A percentile compares a stretch with the other conserved stretches of the same genome.
Conservation (phyloP, 2,888 invertebrate genomes). For the Drosophila buzzatii region DNA sequence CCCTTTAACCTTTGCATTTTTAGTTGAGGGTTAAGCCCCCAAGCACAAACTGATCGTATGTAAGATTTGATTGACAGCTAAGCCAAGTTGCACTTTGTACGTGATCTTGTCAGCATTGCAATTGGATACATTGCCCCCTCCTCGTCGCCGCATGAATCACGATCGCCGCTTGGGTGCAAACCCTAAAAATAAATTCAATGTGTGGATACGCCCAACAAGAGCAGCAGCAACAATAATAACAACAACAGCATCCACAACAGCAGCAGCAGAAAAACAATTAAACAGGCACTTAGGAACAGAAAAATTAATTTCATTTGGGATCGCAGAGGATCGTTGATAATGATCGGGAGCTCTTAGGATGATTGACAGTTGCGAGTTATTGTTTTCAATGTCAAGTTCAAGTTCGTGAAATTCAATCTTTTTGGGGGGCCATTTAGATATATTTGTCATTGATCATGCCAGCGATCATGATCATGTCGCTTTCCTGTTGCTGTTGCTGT, state of each 20-base stretch:
- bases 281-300: constrained; percentile 65
- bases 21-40: background rate
- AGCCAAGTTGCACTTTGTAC: constrained; percentile 69
- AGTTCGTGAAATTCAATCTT: constrained; percentile 73
- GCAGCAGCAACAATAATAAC: background rate
- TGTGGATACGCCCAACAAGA: constrained; percentile 23
- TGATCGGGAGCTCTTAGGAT: constrained; percentile 50
- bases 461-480: constrained; percentile 11
- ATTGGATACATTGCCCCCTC: constrained; percentile 65
- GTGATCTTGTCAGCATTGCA: constrained; percentile 78
- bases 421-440: constrained; percentile 46
- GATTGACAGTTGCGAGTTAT: constrained; percentile 52
- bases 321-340: constrained; percentile 63
- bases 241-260: constrained; percentile 1
- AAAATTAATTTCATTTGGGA: constrained; percentile 56
- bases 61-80: constrained; percentile 67
- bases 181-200: constrained; percentile 65
- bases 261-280: constrained; percentile 55
- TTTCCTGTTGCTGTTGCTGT: constrained; percentile 13
- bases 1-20: constrained; percentile 40
- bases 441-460: constrained; percentile 45
- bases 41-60: constrained; percentile 14
- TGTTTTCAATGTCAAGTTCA: constrained; percentile 75
- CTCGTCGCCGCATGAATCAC: constrained; percentile 32
- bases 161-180: constrained; percentile 53